Evolutionary conservation across 2,113 vertebrate species (phyloP), one percentile per base, ranked within the genome.

Genomic region (Diphyllodes magnificus): DNA sequence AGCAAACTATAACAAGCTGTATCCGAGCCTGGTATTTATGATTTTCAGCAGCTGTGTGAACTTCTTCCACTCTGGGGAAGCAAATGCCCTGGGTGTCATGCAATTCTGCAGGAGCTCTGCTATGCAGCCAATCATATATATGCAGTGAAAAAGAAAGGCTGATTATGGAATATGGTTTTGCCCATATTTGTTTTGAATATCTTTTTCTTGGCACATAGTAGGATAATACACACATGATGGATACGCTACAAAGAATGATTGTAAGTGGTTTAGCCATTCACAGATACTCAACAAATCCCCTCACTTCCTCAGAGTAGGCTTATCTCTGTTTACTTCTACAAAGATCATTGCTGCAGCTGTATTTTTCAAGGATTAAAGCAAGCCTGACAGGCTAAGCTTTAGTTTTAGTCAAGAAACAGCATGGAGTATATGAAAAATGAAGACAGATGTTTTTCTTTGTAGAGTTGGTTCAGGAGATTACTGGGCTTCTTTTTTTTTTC

Each of bases 351-450:
- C 33, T 77, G 51, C 72, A 69, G 60, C 47, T 80, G 84, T 80
- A 86, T 82, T 86, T 93, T 92, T 91, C 71, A 91, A 77, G 90
- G 91, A 96, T 92, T 94, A 90, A 90, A 95, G 82, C 8, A 63
- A 84, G 19, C 8, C 25, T 89, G 66, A 68, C 35, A 82, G 24
- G 30, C 89, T 90, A 87, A 90, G 53, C 27, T 86, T 75, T 82
- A 77, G 47, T 93, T 95, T 89, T 92, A 87, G 63, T 82, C 35
- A 76, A 42, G 53, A 88, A 92, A 54, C 6, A 75, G 10, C 16
- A 77, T 35, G 37, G 20, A 72, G 9, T 45, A 45, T 47, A 78
- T 15, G 13, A 33, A 86, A 93, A 93, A 82, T 50, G 18, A 80
- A 59, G n/a, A 31, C 14, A 33, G 12, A 45, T 3, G 17, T 56